These are phyloP conservation scores for Lithobates pipiens DNA, from an alignment of 2,797 vertebrate species.

Conservation along the genomic window DNA sequence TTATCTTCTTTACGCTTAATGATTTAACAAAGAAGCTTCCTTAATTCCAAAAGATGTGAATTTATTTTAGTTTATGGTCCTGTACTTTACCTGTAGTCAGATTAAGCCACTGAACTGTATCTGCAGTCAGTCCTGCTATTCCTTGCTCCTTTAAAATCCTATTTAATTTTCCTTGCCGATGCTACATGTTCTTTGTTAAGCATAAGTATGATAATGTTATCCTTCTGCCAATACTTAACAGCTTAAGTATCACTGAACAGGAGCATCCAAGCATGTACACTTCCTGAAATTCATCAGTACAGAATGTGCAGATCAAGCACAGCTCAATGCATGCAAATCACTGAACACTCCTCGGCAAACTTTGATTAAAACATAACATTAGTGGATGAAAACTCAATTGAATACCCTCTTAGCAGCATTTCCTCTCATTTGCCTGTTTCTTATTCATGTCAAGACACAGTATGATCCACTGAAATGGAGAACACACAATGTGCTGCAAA, in stretches of 20 bases:
- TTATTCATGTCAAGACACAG: neutral
- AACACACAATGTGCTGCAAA: neutral
- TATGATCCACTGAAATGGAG: neutral
- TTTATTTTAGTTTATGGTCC: conserved; percentile 35
- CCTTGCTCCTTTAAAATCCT: conserved; percentile 36
- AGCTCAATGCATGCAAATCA: conserved; percentile 45
- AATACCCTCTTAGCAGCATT: neutral
- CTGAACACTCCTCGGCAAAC: conserved; percentile 20
- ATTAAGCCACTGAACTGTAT: conserved; percentile 54
- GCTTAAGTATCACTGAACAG: conserved; percentile 55
- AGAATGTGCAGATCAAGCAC: conserved; percentile 35
- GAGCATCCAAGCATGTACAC: conserved; percentile 48
- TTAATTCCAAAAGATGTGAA: neutral
- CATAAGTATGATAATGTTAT: conserved; percentile 56
- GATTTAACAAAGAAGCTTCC: neutral
- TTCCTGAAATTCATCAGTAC: conserved; percentile 38
- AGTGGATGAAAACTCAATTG: conserved; percentile 40
- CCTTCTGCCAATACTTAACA: conserved; percentile 51
- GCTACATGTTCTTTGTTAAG: conserved; percentile 46
- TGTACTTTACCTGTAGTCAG: conserved; percentile 40
- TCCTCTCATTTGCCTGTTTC: neutral
- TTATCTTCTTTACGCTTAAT: neutral
- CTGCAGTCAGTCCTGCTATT: conserved; percentile 42
- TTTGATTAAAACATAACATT: conserved; percentile 36
- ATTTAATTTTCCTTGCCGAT: conserved; percentile 43